Conservation (phyloP, 1,140 invertebrate genomes). For the Nasonia vitripennis region DNA sequence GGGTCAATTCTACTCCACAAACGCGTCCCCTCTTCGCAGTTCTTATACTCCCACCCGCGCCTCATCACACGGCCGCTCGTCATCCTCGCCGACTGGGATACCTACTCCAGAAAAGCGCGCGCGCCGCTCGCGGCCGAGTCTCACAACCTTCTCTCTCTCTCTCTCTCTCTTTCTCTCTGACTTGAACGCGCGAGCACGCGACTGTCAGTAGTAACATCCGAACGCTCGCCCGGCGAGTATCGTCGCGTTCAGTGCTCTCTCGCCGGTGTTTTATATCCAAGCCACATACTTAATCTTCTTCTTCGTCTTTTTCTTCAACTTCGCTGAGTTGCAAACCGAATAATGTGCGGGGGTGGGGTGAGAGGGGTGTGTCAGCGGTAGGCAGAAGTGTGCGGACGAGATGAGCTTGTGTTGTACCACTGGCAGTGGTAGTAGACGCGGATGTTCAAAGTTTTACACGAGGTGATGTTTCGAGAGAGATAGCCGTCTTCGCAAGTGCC, state of each 20-base stretch:
- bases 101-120: conserved; percentile 48
- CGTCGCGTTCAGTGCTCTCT: neutral
- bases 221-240: conserved; percentile 13
- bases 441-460: neutral
- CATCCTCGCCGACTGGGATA: neutral
- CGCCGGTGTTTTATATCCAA: neutral
- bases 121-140: conserved; percentile 24
- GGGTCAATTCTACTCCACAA: neutral
- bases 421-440: neutral
- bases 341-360: no score
- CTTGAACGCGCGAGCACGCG: neutral
- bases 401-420: neutral
- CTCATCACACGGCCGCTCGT: conserved; percentile 40
- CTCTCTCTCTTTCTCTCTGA: neutral
- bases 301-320: no score
- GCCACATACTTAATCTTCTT: no score
- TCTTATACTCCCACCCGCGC: conserved; percentile 54
- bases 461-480: neutral
- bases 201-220: conserved; percentile 15
- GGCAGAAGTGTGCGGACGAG: neutral
- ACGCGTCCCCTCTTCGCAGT: neutral
- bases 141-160: neutral
- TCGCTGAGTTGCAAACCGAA: no score
- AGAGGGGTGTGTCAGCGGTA: no score
- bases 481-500: neutral